A percentile compares a stretch with the other conserved stretches of the same genome.
Evolutionary conservation across 2,888 invertebrate genomes (phyloP).

Genomic region (Noctua pronuba): DNA sequence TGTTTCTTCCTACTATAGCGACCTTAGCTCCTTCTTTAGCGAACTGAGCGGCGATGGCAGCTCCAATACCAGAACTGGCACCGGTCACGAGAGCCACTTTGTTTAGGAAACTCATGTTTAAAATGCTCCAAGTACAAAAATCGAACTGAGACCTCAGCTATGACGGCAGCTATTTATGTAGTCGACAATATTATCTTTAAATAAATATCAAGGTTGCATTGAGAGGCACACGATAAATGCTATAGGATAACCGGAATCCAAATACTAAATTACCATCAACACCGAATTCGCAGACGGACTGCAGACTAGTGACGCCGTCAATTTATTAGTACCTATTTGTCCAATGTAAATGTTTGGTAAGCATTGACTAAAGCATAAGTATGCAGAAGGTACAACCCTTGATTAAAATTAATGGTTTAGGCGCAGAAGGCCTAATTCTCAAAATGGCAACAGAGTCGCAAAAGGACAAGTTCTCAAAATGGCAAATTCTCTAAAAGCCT

Average conservation of each 20-base stretch:
- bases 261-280: not conserved
- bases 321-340: not conserved
- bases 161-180: not conserved
- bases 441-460: too few relatives aligned
- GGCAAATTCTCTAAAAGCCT: too few relatives aligned
- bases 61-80: constrained; percentile 69
- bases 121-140: too few relatives aligned
- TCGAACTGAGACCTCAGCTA: not conserved
- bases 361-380: not conserved
- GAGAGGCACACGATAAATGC: not conserved
- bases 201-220: not conserved
- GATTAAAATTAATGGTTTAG: not conserved
- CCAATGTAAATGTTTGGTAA: not conserved
- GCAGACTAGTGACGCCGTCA: not conserved
- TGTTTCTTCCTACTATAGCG: constrained; percentile 62
- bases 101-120: constrained; percentile 58
- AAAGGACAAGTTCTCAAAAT: too few relatives aligned
- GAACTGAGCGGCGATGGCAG: constrained; percentile 52
- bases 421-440: too few relatives aligned
- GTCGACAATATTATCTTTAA: constrained; percentile 1
- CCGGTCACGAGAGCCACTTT: constrained; percentile 70
- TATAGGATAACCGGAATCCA: not conserved
- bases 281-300: not conserved
- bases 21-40: constrained; percentile 64
- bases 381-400: not conserved